Conservation (phyloP, 2,113 vertebrate species). For the Sakesphorus luctuosus region DNA sequence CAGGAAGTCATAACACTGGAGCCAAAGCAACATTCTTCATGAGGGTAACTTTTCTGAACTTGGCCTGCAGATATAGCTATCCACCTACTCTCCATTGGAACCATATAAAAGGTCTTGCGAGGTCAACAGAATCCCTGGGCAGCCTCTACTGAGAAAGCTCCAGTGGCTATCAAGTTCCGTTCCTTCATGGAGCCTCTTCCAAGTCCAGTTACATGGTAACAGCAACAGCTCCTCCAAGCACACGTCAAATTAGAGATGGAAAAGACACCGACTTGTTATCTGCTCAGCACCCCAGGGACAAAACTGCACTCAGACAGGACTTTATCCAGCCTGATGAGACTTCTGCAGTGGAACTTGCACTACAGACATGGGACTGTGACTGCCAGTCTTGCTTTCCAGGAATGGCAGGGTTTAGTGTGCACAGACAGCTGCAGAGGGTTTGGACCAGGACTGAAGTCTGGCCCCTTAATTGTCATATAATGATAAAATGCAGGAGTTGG, state of each 20-base stretch:
- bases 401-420: background rate
- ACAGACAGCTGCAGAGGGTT: slow-evolving; percentile 6
- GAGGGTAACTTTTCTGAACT: background rate
- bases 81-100: slow-evolving; percentile 13
- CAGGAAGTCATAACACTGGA: background rate
- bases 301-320: background rate
- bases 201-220: background rate
- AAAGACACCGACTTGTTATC: background rate
- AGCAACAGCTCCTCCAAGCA: background rate
- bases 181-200: background rate
- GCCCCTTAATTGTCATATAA: background rate
- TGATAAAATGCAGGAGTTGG: background rate
- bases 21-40: background rate
- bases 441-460: background rate
- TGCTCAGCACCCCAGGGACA: background rate
- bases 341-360: background rate
- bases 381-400: slow-evolving; percentile 53
- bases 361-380: background rate
- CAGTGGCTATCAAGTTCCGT: background rate
- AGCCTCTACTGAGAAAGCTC: background rate
- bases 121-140: slow-evolving; percentile 21
- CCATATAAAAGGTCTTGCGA: background rate
- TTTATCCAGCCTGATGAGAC: background rate
- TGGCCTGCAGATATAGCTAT: background rate
- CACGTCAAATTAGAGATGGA: background rate